Base-by-base conservation (phyloP, 2,888 invertebrate species). In the Mystacides longicornis region DNA sequence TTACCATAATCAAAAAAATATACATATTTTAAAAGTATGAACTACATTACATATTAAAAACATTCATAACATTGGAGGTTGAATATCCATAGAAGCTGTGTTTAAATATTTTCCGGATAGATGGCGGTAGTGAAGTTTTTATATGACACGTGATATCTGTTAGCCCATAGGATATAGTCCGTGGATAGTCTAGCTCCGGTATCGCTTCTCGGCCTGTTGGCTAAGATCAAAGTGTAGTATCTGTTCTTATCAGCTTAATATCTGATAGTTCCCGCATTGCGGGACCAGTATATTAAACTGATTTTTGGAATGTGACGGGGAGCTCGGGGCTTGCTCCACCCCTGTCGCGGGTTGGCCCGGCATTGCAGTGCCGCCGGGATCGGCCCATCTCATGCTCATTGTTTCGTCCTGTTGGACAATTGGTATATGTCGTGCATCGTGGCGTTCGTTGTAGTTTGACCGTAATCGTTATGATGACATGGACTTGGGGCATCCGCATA, bases 311-410 rank as follows among this genome's bases (percentile, higher is more conserved):
- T 62, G 62, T 69, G 79, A 74, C 69, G 75, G 73, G 70, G 72
- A 70, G 72, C 69, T 73, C 74, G 80, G 79, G 72, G 81, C 80
- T 82, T 81, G 81, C 81, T 80, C 79, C 79, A 78, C 77, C 77
- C 77, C 78, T 73, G 76, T 77, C 81, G 69, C 78, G 81, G 81
- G 81, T 82, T 80, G 81, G 78, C 81, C 81, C 74, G 78, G 81
- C 75, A 80, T 82, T 81, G 81, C 81, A 82, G 80, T 81, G 80
- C 79, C 72, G 75, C 79, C 78, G 74, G 80, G 81, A 79, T 61
- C 57, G 59, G 57, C 60, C 60, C 60, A 60, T 55, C 18, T 46
- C 4, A 51, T 22, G 16, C 23, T 23, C n/a, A 22, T 9, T 49
- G 16, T 37, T 37, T 37, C 37, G 14, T 16, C 37, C 4, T 37